A percentile compares a stretch with the other conserved stretches of the same genome.
Conservation (phyloP, 2,797 vertebrate genomes). For the Pangasius krempfi region DNA sequence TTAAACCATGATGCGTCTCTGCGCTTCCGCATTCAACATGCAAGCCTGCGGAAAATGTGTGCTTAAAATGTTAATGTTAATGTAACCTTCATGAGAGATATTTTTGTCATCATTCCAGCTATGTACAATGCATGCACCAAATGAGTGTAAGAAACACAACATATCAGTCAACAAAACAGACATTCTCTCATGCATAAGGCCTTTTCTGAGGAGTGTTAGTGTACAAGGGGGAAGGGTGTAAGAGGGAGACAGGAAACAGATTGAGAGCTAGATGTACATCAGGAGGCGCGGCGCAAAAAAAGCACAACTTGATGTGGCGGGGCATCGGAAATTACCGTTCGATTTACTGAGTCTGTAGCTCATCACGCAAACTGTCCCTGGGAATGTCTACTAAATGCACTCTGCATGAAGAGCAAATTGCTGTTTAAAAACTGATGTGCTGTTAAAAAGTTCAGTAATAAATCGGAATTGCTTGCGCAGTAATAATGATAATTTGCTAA, state of each 20-base stretch:
- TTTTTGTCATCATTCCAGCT: conserved; percentile 20
- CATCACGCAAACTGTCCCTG: not conserved
- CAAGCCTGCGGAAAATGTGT: conserved; percentile 36
- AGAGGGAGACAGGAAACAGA: conserved; percentile 20
- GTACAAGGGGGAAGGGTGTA: not conserved
- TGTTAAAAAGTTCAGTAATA: not conserved
- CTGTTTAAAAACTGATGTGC: not conserved
- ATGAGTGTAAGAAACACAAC: conserved; percentile 35
- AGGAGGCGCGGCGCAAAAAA: not conserved
- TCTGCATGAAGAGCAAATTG: not conserved
- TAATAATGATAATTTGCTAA: not conserved
- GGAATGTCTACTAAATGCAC: not conserved
- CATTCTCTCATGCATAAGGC: conserved; percentile 65
- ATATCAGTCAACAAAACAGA: conserved; percentile 29
- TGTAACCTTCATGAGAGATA: not conserved
- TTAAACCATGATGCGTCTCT: conserved; percentile 46
- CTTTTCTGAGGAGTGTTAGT: conserved; percentile 32
- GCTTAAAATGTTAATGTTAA: conserved; percentile 26
- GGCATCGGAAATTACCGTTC: not conserved
- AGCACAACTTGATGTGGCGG: conserved; percentile 12
- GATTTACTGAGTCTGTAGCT: not conserved
- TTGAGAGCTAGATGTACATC: conserved; percentile 1
- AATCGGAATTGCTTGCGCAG: not conserved
- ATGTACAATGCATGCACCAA: conserved; percentile 60
- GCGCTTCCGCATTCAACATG: conserved; percentile 65